Evolutionary conservation across 2,113 vertebrate genomes (phyloP).

Genomic region (Porphyrio hochstetteri): DNA sequence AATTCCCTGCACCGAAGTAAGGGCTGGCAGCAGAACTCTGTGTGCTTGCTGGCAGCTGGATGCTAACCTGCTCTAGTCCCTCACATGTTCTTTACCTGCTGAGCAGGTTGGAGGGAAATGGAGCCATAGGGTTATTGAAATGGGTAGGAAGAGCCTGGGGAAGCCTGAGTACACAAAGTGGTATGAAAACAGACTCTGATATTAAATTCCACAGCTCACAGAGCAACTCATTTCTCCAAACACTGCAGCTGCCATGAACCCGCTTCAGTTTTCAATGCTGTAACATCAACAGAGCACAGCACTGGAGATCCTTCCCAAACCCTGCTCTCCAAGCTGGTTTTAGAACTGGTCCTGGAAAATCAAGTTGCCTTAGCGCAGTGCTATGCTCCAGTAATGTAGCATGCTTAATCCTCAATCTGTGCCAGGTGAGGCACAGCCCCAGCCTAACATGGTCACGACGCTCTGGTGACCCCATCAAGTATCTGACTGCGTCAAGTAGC

Average conservation of each 20-base stretch:
- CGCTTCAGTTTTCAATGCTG: neutral
- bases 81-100: neutral
- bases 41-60: neutral
- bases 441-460: accelerated
- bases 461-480: neutral
- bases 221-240: neutral
- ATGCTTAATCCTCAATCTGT: neutral
- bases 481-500: neutral
- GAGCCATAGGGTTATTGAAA: neutral
- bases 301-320: neutral
- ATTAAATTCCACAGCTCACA: neutral
- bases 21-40: neutral
- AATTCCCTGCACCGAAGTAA: neutral
- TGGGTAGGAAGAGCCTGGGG: neutral
- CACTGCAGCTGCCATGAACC: neutral
- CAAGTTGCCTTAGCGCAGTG: neutral
- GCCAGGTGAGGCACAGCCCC: neutral
- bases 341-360: neutral
- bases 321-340: neutral
- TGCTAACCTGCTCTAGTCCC: neutral
- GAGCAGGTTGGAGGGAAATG: neutral
- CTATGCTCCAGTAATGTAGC: accelerated
- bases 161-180: neutral
- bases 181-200: neutral
- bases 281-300: neutral